Percentiles rank a stretch among this genome's conserved stretches.
Evolutionary conservation across 2,113 vertebrate species (phyloP).

Genomic region (Tragulus kanchil): DNA sequence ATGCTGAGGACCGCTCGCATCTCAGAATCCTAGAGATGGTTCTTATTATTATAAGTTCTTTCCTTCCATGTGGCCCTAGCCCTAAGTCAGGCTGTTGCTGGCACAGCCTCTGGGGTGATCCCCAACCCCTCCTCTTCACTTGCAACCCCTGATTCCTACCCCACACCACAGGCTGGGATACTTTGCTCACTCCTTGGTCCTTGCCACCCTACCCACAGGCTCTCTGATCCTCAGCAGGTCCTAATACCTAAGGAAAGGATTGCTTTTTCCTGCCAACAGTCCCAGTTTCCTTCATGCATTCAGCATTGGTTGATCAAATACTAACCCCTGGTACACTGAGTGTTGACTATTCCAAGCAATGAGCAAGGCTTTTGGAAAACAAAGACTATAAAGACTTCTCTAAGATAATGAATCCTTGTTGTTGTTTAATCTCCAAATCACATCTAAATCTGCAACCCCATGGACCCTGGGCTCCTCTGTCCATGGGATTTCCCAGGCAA

Average conservation of each 20-base stretch:
- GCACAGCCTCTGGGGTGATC: background rate
- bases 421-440: too few relatives aligned
- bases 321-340: background rate
- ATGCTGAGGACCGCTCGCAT: background rate
- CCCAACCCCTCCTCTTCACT: background rate
- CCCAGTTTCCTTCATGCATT: background rate
- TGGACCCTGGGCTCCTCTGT: too few relatives aligned
- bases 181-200: background rate
- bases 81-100: background rate
- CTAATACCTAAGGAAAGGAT: background rate
- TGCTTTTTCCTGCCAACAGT: background rate
- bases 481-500: background rate
- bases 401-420: background rate
- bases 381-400: background rate
- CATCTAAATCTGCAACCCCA: too few relatives aligned
- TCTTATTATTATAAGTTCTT: fast-evolving
- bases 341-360: background rate
- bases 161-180: background rate
- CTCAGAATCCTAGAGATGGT: background rate
- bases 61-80: background rate
- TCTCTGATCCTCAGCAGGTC: background rate
- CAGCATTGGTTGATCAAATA: background rate
- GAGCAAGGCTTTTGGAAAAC: background rate
- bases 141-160: too few relatives aligned
- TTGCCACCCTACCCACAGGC: fast-evolving